These are phyloP conservation scores for Cataglyphis cursor DNA, from an alignment of 2,888 invertebrate genomes.

Conservation along the genomic window DNA sequence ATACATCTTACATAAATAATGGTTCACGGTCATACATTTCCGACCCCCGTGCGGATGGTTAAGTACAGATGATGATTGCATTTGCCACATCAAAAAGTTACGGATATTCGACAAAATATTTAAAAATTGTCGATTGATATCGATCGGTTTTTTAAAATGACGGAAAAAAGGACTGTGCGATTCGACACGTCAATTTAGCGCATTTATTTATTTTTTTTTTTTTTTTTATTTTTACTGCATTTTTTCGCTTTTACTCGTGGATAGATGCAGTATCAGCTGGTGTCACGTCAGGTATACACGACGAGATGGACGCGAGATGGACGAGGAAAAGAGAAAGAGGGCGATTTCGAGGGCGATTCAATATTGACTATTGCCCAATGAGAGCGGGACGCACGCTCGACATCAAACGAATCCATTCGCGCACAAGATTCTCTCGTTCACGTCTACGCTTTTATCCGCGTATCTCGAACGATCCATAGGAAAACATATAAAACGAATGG, in stretches of 20 bases:
- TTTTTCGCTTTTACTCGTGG: background rate
- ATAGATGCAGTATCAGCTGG: constrained; percentile 19
- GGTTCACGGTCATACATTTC: background rate
- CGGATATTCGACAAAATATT: background rate
- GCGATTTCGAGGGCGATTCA: constrained; percentile 49
- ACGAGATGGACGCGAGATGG: constrained; percentile 28
- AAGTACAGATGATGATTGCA: background rate
- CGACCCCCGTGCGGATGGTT: background rate
- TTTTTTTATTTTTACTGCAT: background rate
- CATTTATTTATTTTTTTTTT: background rate
- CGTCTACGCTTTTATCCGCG: constrained; percentile 41
- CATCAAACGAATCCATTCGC: constrained; percentile 56
- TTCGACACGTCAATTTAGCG: background rate
- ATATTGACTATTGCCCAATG: constrained; percentile 54
- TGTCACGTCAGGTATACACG: constrained; percentile 19
- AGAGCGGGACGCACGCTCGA: constrained; percentile 37
- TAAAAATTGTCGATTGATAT: background rate
- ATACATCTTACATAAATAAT: background rate
- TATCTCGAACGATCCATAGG: background rate
- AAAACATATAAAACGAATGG: constrained; percentile 12
- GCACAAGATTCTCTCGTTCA: constrained; percentile 49
- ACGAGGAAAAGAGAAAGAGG: constrained; percentile 14
- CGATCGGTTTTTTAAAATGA: background rate
- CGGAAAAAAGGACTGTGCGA: no score
- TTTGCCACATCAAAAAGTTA: background rate